Evolutionary conservation across 2,113 vertebrate species (phyloP), one percentile per base, ranked within the genome.

Genomic region (Anolis sagrei): DNA sequence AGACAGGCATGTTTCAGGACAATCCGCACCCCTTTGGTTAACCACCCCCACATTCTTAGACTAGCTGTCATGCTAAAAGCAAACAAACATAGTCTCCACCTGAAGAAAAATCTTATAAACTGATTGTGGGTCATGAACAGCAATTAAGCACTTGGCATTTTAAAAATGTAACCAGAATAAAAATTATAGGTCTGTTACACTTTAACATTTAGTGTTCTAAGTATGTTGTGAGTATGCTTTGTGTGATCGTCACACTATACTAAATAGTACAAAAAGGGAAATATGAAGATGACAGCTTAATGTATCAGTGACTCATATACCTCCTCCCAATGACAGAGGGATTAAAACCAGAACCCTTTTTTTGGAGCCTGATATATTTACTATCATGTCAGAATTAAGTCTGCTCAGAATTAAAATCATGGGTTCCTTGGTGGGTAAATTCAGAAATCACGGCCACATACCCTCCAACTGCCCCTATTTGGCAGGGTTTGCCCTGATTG

Each of bases 21-120:
- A 90, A 34, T 7, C 74, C 79, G 48, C 85, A 76, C 79, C 36
- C 51, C 34, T 29, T 84, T 86, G 91, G 88, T 84, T 92, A 79
- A 89, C 85, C 87, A 90, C 81, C 58, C 86, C 66, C 79, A 84
- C 89, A 95, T 95, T 95, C 94, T 93, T 95, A 95, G 94, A 95
- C 93, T 92, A 94, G 84, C 83, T 0, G 64, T 94, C 95, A 95
- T 94, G 85, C 92, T 90, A 79, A 93, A 90, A 93, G 88, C 90
- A 92, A 90, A 93, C 93, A 91, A 89, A 92, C 91, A 92, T 85
- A 90, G 94, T 90, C 89, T 88, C 86, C 85, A 87, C 79, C 78
- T 36, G 16, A 92, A 78, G 86, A 90, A 87, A 82, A 93, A 82
- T 93, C 90, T 77, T 89, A 89, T 92, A 94, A 92, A 95, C 89